Base-by-base conservation (phyloP, 2,797 vertebrate genomes). In the Myripristis jacobus region DNA sequence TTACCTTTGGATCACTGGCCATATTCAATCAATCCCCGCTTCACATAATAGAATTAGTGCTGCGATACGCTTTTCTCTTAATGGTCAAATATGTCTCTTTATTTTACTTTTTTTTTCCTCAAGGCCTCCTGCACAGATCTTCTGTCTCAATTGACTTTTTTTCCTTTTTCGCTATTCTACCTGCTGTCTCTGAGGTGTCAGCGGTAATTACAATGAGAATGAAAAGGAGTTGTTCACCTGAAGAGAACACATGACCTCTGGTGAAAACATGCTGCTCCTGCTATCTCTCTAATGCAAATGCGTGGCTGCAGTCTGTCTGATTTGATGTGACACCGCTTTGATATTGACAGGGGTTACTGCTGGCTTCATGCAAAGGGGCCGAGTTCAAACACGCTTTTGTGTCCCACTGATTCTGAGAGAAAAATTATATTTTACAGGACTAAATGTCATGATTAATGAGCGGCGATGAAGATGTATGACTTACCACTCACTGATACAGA, bases 1-100 rank as follows among this genome's bases (percentile, higher is more conserved):
- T 96, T 95, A 94, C 88, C 89, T 93, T 66, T 88, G 90, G 88
- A 94, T 94, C 93, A 92, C 91, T 92, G 90, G 89, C 66, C 84
- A 69, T 87, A 85, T 92, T 92, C 89, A 90, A 81, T 85, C 87
- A 88, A 69, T 77, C 82, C 73, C 74, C 72, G 58, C 67, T 77
- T 70, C 70, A 75, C 77, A 29, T 89, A 86, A 90, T 89, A 84
- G 85, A 92, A 92, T 93, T 90, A 92, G 87, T 71, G 73, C 80
- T 51, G 73, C 54, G 25, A 68, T 82, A 73, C 44, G 55, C 46
- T 71, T 67, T n/a, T 18, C 56, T 53, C 46, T 69, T 58, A 73
- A 74, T 80, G 75, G 69, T 80, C 84, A 84, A 66, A 82, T 60
- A 43, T 60, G 31, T 66, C 55, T 53, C 58, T 68, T 73, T 46